Base-by-base conservation (phyloP, 2,797 vertebrate genomes). In the Phataginus tricuspis region DNA sequence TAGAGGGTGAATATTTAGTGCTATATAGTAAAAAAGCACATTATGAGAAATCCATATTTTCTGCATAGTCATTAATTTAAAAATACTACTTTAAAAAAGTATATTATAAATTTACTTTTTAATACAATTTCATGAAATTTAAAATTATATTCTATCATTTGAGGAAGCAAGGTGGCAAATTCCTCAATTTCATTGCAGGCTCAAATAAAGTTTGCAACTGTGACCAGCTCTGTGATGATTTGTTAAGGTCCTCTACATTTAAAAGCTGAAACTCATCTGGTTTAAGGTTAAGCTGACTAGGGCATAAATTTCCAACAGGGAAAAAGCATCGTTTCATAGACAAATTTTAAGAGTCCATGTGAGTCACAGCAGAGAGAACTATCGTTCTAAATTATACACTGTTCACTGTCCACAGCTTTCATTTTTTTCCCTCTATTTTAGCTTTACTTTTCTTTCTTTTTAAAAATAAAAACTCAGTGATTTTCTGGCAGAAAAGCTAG, bases 261-360 rank as follows among this genome's bases (percentile, higher is more conserved):
- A 74, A 96, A 97, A 93, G 21, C 19, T 49, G 34, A 92, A 96
- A 95, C 31, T 95, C 66, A 55, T 64, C 29, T 96, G 3, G 68
- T 96, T 96, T 96, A 94, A 96, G 42, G 83, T 31, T 53, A n/a
- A 66, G 59, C 4, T 87, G 42, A 89, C 79, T 90, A 92, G 53
- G 21, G 12, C 23, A 72, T 57, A 97, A 45, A 92, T 92, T 64
- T 91, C 12, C 92, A 93, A 84, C 1, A 96, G 63, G 18, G 37
- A 68, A 87, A 61, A 69, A 45, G 45, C 5, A 31, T 72, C 0
- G 31, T 71, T 96, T 96, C 61, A 96, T 63, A 84, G 27, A 69
- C 45, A 86, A 12, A 91, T 79, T 96, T 97, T 90, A 29, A 95
- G 87, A 95, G 64, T 59, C 16, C 7, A 84, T 13, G 4, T 59